Conservation (phyloP, 2,888 invertebrate genomes). For the Amblyjoppa fuscipennis region DNA sequence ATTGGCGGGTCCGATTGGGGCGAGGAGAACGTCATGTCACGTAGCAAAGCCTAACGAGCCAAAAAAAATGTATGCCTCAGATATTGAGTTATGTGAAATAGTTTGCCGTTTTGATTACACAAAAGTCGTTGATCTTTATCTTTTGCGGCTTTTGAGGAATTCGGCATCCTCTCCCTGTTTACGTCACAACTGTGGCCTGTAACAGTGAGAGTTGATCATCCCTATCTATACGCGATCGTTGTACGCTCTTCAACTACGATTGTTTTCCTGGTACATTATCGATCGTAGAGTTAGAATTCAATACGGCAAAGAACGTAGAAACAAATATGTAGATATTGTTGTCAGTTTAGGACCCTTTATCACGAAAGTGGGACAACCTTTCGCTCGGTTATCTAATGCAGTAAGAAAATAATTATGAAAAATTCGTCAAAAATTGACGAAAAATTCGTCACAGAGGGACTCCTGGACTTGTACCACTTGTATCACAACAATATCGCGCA, state of each 20-base stretch:
- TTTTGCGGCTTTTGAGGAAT: background rate
- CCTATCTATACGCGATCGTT: background rate
- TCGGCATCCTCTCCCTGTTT: background rate
- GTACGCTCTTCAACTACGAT: background rate
- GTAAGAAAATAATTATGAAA: too few relatives aligned
- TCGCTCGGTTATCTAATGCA: too few relatives aligned
- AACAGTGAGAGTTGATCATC: constrained; percentile 17
- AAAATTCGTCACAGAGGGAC: too few relatives aligned
- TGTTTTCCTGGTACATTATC: background rate
- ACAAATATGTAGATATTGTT: too few relatives aligned
- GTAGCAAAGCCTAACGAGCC: too few relatives aligned
- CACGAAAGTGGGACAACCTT: too few relatives aligned
- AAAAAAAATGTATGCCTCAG: too few relatives aligned
- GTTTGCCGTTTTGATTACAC: background rate
- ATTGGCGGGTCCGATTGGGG: too few relatives aligned
- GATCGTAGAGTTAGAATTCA: background rate
- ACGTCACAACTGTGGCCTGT: background rate
- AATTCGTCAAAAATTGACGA: too few relatives aligned
- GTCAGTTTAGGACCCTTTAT: too few relatives aligned
- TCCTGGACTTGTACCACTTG: background rate
- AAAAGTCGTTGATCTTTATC: background rate
- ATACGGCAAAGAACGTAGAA: background rate
- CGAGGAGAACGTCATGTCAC: too few relatives aligned
- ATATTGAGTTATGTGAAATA: too few relatives aligned
- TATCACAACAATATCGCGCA: background rate